These are phyloP conservation scores for Drosophila mettleri DNA, from an alignment of 2,888 invertebrate genomes.

Conservation along the genomic window DNA sequence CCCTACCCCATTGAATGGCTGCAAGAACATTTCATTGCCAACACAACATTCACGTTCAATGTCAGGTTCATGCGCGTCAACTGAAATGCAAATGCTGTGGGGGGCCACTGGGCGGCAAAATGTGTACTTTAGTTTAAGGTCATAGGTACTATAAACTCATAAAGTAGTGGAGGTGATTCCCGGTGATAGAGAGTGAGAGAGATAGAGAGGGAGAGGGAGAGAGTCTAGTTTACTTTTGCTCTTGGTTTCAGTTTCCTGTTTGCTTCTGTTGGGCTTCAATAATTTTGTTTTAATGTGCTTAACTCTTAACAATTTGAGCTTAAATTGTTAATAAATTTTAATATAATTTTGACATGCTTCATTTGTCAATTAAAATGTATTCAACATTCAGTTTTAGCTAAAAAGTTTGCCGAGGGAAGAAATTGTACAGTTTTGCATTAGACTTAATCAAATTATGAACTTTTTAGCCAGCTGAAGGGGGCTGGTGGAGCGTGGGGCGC, in stretches of 20 bases:
- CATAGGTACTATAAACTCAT: slow-evolving; percentile 18
- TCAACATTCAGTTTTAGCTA: background rate
- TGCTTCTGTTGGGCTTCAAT: background rate
- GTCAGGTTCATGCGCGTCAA: slow-evolving; percentile 74
- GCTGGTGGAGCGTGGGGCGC: background rate
- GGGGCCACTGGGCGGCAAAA: background rate
- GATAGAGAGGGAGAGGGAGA: background rate
- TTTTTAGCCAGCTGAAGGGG: background rate
- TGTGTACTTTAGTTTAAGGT: slow-evolving; percentile 15
- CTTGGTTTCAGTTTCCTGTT: background rate
- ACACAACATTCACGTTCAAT: slow-evolving; percentile 74
- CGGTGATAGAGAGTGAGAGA: too few species aligned
- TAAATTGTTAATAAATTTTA: too few species aligned
- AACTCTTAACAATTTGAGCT: background rate
- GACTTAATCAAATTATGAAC: slow-evolving; percentile 5
- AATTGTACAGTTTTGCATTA: background rate
- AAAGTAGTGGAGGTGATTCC: background rate
- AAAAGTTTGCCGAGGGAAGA: background rate
- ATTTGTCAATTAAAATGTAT: background rate
- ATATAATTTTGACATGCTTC: too few species aligned
- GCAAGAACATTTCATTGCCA: slow-evolving; percentile 73
- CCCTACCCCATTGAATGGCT: slow-evolving; percentile 36
- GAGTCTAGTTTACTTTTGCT: background rate
- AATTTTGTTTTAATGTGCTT: background rate
- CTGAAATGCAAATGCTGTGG: slow-evolving; percentile 52